These are phyloP conservation scores for Dicrurus megarhynchus DNA, from an alignment of 2,113 vertebrate species.

Conservation along the genomic window DNA sequence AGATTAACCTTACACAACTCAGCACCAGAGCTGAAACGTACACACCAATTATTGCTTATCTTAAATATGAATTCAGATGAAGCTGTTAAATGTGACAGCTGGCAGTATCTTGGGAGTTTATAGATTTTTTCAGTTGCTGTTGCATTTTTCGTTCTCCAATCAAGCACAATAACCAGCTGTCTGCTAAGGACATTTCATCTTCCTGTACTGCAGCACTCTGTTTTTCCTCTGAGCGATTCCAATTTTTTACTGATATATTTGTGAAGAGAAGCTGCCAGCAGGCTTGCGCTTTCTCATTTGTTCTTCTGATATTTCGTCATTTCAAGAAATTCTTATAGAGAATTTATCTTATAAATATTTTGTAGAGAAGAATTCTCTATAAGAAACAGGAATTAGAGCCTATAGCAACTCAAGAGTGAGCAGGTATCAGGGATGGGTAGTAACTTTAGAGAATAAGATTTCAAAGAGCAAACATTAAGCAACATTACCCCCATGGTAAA, in stretches of 20 bases:
- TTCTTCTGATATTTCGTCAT: not conserved
- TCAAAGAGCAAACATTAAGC: not conserved
- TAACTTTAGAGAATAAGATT: not conserved
- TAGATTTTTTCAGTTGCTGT: slow-evolving; percentile 19
- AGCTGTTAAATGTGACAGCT: slow-evolving; percentile 5
- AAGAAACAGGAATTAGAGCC: not conserved
- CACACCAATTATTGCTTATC: not conserved
- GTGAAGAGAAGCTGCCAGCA: not conserved
- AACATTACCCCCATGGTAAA: not conserved
- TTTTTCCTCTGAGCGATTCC: not conserved
- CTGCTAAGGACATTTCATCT: not conserved
- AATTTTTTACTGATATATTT: not conserved
- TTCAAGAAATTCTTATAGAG: not conserved
- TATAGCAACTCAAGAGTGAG: not conserved
- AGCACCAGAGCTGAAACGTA: not conserved
- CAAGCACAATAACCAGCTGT: not conserved
- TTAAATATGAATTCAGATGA: not conserved
- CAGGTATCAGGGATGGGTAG: not conserved
- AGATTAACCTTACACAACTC: slow-evolving; percentile 78
- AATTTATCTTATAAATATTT: no score
- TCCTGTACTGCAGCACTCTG: not conserved
- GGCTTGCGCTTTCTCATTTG: not conserved
- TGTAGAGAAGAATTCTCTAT: no score
- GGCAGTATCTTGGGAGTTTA: not conserved
- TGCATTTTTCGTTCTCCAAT: not conserved